phyloP scores from a whole-genome alignment of 2,888 invertebrate species.

The Lycocerus yunnanus region DNA sequence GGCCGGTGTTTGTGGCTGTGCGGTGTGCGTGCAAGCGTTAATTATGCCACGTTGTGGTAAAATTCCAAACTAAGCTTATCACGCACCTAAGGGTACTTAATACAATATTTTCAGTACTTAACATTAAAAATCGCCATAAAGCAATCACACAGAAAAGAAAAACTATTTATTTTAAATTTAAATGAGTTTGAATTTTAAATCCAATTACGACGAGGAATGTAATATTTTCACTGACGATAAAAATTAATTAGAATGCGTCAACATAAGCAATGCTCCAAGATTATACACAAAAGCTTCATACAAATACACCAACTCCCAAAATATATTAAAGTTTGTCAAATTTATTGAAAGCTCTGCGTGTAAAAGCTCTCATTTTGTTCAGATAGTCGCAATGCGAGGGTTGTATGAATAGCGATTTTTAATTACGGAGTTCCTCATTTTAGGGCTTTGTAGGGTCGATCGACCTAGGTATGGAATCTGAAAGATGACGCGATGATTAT shows the following conservation, averaged over 20 bases:
- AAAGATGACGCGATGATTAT: conserved; percentile 20
- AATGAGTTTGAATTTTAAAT: conserved; percentile 21
- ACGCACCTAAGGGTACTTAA: conserved; percentile 25
- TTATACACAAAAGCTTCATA: conserved; percentile 32
- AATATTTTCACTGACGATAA: conserved; percentile 32
- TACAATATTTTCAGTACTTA: background rate
- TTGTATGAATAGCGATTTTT: conserved; percentile 40
- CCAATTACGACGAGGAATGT: conserved; percentile 23
- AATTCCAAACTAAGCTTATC: conserved; percentile 40
- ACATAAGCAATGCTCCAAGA: conserved; percentile 35
- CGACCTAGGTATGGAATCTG: conserved; percentile 25
- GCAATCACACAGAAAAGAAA: background rate
- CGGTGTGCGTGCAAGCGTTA: conserved; percentile 50
- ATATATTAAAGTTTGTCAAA: conserved; percentile 42
- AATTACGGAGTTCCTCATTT: conserved; percentile 38
- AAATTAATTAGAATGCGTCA: conserved; percentile 40
- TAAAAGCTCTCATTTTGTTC: conserved; percentile 39
- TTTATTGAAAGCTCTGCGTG: conserved; percentile 40
- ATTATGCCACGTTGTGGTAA: conserved; percentile 48
- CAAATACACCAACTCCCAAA: conserved; percentile 36
- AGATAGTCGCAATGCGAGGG: conserved; percentile 35
- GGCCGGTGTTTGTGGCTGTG: conserved; percentile 49
- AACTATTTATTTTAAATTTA: conserved; percentile 21
- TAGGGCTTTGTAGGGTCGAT: conserved; percentile 26
- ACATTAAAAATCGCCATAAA: conserved; percentile 2